Percentiles rank a stretch among this genome's conserved stretches.
Conservation (phyloP, 2,888 invertebrate species). For the Notocelia uddmanniana region DNA sequence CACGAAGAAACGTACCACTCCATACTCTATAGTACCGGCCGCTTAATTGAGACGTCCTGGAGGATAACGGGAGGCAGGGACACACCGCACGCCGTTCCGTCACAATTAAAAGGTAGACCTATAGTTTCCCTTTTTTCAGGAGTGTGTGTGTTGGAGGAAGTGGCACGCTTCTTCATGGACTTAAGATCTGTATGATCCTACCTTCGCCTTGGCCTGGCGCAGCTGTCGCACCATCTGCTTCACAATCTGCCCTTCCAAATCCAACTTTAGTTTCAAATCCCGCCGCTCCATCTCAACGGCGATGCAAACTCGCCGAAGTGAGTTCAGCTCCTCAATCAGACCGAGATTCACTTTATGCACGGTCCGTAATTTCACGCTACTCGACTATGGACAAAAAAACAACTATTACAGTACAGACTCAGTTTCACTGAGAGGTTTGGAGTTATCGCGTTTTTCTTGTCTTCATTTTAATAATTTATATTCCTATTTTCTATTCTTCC, state of each 20-base stretch:
- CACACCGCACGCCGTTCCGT: too few species aligned
- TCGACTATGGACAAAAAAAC: constrained; percentile 55
- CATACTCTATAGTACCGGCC: too few species aligned
- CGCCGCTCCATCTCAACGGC: constrained; percentile 85
- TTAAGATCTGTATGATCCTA: constrained; percentile 44
- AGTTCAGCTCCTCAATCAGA: constrained; percentile 83
- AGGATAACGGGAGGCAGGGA: too few species aligned
- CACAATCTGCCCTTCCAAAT: constrained; percentile 88
- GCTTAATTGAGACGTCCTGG: too few species aligned
- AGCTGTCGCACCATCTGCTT: constrained; percentile 87
- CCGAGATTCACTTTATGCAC: constrained; percentile 86
- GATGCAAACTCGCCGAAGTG: constrained; percentile 81
- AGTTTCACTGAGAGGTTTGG: background rate
- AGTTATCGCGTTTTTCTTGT: too few species aligned
- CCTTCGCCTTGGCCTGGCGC: constrained; percentile 79
- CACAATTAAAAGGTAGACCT: too few species aligned
- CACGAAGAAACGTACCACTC: too few species aligned
- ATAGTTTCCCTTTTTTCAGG: too few species aligned
- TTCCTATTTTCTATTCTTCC: too few species aligned
- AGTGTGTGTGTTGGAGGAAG: background rate
- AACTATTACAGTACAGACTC: background rate
- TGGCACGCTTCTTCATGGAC: background rate
- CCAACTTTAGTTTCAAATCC: constrained; percentile 82
- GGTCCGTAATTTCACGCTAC: constrained; percentile 79
- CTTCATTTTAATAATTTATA: too few species aligned